Evolutionary conservation across 1,140 invertebrate species (phyloP).

Genomic region (Bombus sibiricus): DNA sequence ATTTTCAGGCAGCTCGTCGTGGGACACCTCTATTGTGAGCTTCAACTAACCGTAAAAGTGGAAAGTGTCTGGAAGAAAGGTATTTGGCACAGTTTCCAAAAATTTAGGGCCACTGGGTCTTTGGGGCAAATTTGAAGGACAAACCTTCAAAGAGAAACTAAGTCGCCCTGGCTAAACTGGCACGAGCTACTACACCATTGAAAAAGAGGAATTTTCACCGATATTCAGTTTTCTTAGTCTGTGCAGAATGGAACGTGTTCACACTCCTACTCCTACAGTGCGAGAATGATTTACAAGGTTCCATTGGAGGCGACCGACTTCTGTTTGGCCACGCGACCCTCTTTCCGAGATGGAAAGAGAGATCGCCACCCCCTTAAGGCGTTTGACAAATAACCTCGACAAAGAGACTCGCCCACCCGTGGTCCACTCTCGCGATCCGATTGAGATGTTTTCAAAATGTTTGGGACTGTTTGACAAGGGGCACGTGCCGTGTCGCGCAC

Average conservation of each 20-base stretch:
- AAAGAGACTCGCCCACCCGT: constrained; percentile 51
- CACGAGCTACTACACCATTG: background rate
- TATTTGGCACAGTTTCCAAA: constrained; percentile 66
- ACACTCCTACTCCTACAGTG: background rate
- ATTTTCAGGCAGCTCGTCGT: constrained; percentile 38
- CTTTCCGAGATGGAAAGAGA: constrained; percentile 30
- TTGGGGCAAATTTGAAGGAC: constrained; percentile 30
- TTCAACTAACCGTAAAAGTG: constrained; percentile 57
- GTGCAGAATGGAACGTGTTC: background rate
- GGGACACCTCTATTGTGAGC: constrained; percentile 41
- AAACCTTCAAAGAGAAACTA: background rate
- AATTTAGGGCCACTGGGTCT: constrained; percentile 71
- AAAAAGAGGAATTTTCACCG: constrained; percentile 26
- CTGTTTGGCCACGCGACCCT: constrained; percentile 70
- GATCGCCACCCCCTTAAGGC: constrained; percentile 10
- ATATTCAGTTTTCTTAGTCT: constrained; percentile 19
- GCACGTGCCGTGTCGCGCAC: constrained; percentile 62
- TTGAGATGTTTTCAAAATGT: constrained; percentile 76
- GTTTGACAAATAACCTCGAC: constrained; percentile 65
- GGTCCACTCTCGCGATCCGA: constrained; percentile 60
- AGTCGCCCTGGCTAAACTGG: background rate
- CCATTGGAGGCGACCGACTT: constrained; percentile 28
- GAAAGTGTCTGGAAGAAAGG: constrained; percentile 58
- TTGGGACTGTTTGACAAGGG: constrained; percentile 73
- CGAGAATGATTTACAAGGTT: constrained; percentile 51